A percentile compares a stretch with the other conserved stretches of the same genome.
These are phyloP conservation scores for Leucoraja ocellata DNA, from an alignment of 2,797 vertebrate species.

Conservation along the genomic window DNA sequence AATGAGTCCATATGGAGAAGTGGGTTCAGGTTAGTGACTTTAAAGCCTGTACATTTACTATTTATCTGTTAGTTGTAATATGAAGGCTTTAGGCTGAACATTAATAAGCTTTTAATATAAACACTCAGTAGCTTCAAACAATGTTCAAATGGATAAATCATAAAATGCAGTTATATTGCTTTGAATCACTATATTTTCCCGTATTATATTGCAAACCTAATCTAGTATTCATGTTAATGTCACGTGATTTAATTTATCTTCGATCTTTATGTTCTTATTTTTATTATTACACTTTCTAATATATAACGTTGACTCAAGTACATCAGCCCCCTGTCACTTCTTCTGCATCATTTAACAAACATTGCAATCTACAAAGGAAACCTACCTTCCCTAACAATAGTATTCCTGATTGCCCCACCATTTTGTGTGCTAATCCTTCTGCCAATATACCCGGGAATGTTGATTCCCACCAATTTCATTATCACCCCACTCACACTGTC, in stretches of 20 bases:
- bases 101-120: slow-evolving; percentile 18
- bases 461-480: background rate
- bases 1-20: background rate
- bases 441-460: background rate
- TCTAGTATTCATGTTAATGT: background rate
- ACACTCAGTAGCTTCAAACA: background rate
- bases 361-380: background rate
- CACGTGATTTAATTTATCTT: background rate
- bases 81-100: background rate
- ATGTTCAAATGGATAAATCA: background rate
- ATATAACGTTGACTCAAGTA: background rate
- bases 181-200: background rate
- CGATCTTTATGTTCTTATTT: background rate
- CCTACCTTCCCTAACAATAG: background rate
- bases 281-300: background rate
- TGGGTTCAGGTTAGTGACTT: background rate
- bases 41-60: background rate
- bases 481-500: background rate
- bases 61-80: background rate
- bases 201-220: background rate
- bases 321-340: background rate
- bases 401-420: background rate
- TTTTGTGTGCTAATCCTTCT: background rate
- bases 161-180: background rate
- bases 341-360: background rate